Evolutionary conservation across 2,797 vertebrate genomes (phyloP).

Genomic region (Smutsia gigantea): DNA sequence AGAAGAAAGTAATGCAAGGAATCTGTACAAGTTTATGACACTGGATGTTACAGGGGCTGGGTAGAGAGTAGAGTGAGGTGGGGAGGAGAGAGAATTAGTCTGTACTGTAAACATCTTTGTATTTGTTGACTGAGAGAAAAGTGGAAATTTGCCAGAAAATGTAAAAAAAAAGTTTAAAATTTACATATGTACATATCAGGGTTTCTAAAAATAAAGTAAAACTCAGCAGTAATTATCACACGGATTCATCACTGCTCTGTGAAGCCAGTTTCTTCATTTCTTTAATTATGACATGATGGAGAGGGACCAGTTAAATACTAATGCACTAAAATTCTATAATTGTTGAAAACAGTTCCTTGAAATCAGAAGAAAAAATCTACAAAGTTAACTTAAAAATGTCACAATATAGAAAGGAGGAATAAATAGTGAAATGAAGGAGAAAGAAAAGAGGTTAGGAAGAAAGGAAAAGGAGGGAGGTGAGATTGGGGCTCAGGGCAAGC

Average conservation of each 20-base stretch:
- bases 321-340: not conserved
- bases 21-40: not conserved
- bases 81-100: not conserved
- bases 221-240: not conserved
- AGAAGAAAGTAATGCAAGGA: not conserved
- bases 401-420: not conserved
- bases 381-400: not conserved
- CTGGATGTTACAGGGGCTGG: not conserved
- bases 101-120: not conserved
- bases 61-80: not conserved
- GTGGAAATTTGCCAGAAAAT: not conserved
- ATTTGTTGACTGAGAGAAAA: not conserved
- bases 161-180: not conserved
- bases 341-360: not conserved
- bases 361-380: not conserved
- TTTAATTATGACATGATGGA: not conserved
- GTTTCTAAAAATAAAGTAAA: slow-evolving; percentile 7
- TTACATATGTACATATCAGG: not conserved
- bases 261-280: not conserved
- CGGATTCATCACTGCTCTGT: not conserved
- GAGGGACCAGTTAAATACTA: not conserved
- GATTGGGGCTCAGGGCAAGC: too few species aligned
- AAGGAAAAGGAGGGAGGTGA: not conserved
- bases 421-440: not conserved
- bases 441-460: not conserved